Evolutionary conservation across 2,888 invertebrate species (phyloP).

Genomic region (Drosophila neonasuta): DNA sequence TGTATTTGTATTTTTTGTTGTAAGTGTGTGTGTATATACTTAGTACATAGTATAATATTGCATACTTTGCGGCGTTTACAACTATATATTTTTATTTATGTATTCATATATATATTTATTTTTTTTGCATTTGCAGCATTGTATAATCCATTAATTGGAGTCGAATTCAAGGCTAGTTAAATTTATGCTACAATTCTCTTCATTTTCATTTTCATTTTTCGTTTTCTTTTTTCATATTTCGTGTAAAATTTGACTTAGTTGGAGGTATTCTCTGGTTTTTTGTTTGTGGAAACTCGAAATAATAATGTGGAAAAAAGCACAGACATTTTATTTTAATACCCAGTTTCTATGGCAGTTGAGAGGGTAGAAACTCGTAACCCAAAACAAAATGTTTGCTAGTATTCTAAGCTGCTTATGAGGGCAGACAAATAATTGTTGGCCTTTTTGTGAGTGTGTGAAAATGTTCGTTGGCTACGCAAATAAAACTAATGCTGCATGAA

Average conservation of each 20-base stretch:
- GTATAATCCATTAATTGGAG: constrained; percentile 55
- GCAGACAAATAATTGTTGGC: constrained; percentile 46
- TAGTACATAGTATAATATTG: constrained; percentile 70
- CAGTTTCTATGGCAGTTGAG: neutral
- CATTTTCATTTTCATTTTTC: constrained; percentile 19
- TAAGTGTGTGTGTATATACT: constrained; percentile 37
- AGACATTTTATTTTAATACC: constrained; percentile 9
- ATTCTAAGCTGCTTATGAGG: constrained; percentile 50
- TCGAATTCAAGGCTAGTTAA: constrained; percentile 72
- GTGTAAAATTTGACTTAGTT: constrained; percentile 59
- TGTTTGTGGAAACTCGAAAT: constrained; percentile 8
- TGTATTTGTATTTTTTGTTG: neutral
- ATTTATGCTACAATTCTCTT: constrained; percentile 62
- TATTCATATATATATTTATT: constrained; percentile 9
- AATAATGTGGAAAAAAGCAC: constrained; percentile 2
- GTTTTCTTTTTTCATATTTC: constrained; percentile 4
- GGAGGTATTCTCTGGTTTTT: constrained; percentile 69
- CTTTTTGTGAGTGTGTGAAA: constrained; percentile 30
- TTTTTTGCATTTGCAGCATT: constrained; percentile 35
- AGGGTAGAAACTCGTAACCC: neutral
- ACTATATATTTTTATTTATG: constrained; percentile 51
- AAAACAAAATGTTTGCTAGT: neutral
- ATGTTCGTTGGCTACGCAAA: constrained; percentile 53
- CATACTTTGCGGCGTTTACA: constrained; percentile 75
- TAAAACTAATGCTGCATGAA: constrained; percentile 65